Evolutionary conservation across 1,140 invertebrate species (phyloP).

Genomic region (Tenebrio molitor): DNA sequence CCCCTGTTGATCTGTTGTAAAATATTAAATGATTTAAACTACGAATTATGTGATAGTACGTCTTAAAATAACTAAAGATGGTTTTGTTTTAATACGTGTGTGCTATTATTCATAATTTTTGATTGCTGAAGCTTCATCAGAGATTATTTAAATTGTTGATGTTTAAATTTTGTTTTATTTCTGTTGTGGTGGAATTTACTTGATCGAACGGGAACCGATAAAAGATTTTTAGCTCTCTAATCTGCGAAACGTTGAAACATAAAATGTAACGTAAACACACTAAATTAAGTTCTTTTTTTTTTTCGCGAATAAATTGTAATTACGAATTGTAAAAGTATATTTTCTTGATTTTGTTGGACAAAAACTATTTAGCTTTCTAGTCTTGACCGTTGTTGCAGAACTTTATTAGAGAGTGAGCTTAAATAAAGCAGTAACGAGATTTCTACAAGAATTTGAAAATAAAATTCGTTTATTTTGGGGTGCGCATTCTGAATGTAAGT

Average conservation of each 20-base stretch:
- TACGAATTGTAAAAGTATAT: neutral
- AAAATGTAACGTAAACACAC: too few species aligned
- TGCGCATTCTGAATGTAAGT: too few species aligned
- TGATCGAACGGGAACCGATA: too few species aligned
- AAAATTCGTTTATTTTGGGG: too few species aligned
- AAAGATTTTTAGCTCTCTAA: constrained; percentile 23
- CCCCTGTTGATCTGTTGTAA: constrained; percentile 39
- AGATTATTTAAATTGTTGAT: constrained; percentile 23
- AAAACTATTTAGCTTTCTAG: constrained; percentile 41
- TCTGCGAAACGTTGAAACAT: too few species aligned
- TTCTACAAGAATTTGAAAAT: too few species aligned
- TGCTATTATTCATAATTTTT: constrained; percentile 5
- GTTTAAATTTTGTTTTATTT: constrained; percentile 12
- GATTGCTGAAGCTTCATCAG: constrained; percentile 9
- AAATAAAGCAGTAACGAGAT: too few species aligned
- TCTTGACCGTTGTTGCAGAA: constrained; percentile 34
- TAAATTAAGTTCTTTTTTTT: too few species aligned
- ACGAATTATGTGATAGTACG: constrained; percentile 41
- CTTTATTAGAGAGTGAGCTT: constrained; percentile 8
- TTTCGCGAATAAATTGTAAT: constrained; percentile 16
- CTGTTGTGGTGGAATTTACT: constrained; percentile 22
- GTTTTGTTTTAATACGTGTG: neutral
- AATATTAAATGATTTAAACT: constrained; percentile 32
- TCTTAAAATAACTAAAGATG: constrained; percentile 26
- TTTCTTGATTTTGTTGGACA: constrained; percentile 20